Base-by-base conservation (phyloP, 2,113 vertebrate genomes). In the Mormoops blainvillei region DNA sequence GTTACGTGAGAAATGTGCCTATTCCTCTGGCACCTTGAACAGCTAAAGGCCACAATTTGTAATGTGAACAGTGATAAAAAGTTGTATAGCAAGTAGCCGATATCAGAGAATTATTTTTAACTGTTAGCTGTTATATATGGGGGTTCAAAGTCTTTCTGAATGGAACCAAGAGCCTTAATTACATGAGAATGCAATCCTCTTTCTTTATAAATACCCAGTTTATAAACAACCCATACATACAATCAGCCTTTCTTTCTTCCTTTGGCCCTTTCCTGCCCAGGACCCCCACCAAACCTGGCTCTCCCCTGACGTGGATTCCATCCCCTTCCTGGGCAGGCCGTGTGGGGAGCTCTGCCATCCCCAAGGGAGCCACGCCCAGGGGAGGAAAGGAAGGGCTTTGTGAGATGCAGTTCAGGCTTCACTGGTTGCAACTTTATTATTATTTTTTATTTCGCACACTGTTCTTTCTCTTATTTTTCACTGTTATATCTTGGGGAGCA, bases 1-100 rank as follows among this genome's bases (percentile, higher is more conserved):
- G 95, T 81, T 54, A 84, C 77, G 73, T 43, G 41, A 92, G 45
- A 68, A 92, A 80, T 50, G 12, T 86, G 73, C 20, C 96, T 89
- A 19, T 86, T 95, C 20, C 92, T 74, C 50, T 36, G 88, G 81
- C 22, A 74, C 24, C 50, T 78, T 31, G 9, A 92, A 50, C 6
- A 4, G 28, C 67, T 67, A 73, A 67, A 67, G 50, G 45, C 31
- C 77, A 89, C 13, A 81, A 52, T 63, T 61, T 76, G 73, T 86
- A 83, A 83, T 81, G 41, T 33, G 36, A 58, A 91, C 3, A n/a
- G 16, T 71, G 54, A 76, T 54, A 73, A 94, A 95, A 86, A 58
- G 43, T n/a, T 38, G 0, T 45, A 73, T 10, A 68, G 91, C 33
- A 38, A 86, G 41, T 22, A 83, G 92, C 70, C 71, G 74, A 38